Percentiles rank a stretch among this genome's conserved stretches.
phyloP scores from a whole-genome alignment of 1,140 invertebrate species.

The Uloborus diversus region DNA sequence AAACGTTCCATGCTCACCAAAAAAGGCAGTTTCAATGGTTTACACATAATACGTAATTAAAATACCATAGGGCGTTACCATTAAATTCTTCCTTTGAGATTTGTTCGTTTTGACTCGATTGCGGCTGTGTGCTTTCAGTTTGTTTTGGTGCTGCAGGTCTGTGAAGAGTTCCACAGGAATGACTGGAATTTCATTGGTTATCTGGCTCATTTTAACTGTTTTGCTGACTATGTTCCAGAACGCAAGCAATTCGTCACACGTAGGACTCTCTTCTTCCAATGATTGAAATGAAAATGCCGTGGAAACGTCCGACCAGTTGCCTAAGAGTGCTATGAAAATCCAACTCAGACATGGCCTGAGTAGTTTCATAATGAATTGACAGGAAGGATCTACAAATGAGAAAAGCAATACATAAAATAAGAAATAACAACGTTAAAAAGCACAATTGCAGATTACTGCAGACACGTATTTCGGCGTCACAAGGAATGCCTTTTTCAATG shows the following conservation, averaged over 20 bases:
- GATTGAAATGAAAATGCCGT: too few species aligned
- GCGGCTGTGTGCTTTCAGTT: neutral
- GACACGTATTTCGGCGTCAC: too few species aligned
- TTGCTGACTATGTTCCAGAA: slow-evolving; percentile 2
- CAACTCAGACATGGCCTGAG: too few species aligned
- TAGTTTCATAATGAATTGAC: too few species aligned
- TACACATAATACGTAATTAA: neutral
- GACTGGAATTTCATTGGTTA: slow-evolving; percentile 24
- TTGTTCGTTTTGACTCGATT: neutral
- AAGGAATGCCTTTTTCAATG: too few species aligned
- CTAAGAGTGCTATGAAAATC: too few species aligned
- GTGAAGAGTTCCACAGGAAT: neutral
- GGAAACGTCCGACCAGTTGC: too few species aligned
- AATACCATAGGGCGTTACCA: neutral
- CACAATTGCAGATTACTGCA: too few species aligned
- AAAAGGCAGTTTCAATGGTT: neutral
- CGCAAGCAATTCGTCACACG: slow-evolving; percentile 2
- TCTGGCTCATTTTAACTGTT: neutral
- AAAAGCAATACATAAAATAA: too few species aligned
- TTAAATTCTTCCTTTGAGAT: neutral
- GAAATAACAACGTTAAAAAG: too few species aligned
- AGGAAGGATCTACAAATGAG: too few species aligned
- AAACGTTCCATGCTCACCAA: too few species aligned
- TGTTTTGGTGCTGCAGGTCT: neutral
- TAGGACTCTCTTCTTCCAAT: neutral